These are phyloP conservation scores for Pollimyrus isidori DNA, from an alignment of 2,113 vertebrate genomes.

Conservation along the genomic window DNA sequence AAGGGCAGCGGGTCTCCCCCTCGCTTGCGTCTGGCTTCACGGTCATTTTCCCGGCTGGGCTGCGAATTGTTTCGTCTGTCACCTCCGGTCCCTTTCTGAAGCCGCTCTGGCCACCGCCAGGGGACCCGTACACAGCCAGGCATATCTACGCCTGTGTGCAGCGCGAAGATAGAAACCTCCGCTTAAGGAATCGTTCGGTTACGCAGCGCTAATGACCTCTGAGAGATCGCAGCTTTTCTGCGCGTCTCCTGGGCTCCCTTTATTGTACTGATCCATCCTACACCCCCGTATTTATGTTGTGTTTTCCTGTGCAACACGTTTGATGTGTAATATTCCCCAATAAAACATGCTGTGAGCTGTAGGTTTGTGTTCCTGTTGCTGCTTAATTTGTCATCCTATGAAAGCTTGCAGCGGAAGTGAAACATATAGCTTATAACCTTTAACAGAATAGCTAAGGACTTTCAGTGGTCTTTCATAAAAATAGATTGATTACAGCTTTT, in stretches of 20 bases:
- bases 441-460: not conserved
- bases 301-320: slow-evolving; percentile 59
- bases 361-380: not conserved
- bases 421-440: not conserved
- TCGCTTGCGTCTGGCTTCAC: not conserved
- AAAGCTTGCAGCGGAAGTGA: not conserved
- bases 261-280: not conserved
- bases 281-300: slow-evolving; percentile 37
- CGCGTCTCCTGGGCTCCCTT: not conserved
- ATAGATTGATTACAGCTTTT: not conserved
- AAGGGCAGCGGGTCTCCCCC: not conserved
- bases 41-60: not conserved
- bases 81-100: not conserved
- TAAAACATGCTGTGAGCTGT: slow-evolving; percentile 35
- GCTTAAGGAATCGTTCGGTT: not conserved
- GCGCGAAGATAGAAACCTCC: not conserved
- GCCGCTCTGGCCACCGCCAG: not conserved
- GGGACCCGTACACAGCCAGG: not conserved
- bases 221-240: not conserved
- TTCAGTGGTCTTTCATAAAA: not conserved
- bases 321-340: slow-evolving; percentile 55
- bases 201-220: not conserved
- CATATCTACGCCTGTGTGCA: not conserved
- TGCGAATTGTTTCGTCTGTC: not conserved
- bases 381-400: not conserved